phyloP scores from a whole-genome alignment of 2,888 invertebrate genomes.

The Coremacera marginata region DNA sequence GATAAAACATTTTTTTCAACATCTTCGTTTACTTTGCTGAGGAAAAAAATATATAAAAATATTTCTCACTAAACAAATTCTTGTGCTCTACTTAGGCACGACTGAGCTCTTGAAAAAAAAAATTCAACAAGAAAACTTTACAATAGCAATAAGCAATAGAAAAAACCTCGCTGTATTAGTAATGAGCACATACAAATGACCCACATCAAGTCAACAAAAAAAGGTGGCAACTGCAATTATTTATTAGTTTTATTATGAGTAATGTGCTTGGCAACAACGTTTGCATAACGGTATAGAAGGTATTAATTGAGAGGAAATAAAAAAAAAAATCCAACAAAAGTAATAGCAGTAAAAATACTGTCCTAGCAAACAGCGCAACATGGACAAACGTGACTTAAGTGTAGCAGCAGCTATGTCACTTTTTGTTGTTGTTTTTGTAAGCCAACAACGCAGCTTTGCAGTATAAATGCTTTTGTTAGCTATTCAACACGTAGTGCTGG shows the following conservation, averaged over 20 bases:
- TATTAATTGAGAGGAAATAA: neutral
- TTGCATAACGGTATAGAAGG: neutral
- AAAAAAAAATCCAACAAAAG: neutral
- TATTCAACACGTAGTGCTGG: neutral
- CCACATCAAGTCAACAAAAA: neutral
- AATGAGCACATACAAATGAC: neutral
- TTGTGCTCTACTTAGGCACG: too few species aligned
- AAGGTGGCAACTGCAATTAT: neutral
- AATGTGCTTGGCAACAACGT: neutral
- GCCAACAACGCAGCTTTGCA: neutral
- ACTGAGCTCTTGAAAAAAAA: too few species aligned
- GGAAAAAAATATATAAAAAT: too few species aligned
- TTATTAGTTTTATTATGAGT: constrained; percentile 2
- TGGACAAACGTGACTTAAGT: neutral
- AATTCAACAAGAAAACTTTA: too few species aligned
- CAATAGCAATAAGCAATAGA: too few species aligned
- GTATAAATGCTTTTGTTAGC: neutral
- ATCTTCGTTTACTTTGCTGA: too few species aligned
- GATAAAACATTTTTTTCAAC: too few species aligned
- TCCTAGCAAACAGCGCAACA: neutral
- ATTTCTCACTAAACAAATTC: too few species aligned
- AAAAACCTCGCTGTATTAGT: too few species aligned
- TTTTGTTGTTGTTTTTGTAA: neutral
- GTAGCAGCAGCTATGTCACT: neutral
- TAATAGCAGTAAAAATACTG: neutral